A percentile compares a stretch with the other conserved stretches of the same genome.
Evolutionary conservation across 2,888 invertebrate genomes (phyloP).

Genomic region (Pyrgus malvae): DNA sequence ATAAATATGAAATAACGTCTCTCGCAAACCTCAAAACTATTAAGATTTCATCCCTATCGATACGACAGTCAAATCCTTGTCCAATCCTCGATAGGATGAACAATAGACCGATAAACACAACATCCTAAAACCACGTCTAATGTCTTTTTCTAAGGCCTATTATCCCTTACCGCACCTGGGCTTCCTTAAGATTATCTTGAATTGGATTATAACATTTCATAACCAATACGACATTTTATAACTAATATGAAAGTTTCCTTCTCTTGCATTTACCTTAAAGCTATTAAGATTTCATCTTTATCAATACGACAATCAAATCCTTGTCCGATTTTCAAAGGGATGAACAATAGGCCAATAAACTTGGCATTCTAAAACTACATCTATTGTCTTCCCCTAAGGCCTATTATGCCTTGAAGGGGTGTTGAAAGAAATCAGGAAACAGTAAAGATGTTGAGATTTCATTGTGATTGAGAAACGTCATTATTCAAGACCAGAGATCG

Average conservation of each 20-base stretch:
- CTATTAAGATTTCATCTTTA: slow-evolving; percentile 24
- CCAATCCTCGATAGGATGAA: slow-evolving; percentile 22
- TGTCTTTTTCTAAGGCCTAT: background rate
- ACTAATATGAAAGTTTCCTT: no score
- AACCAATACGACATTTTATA: no score
- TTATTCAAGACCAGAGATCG: slow-evolving; percentile 18
- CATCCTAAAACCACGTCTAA: slow-evolving; percentile 1
- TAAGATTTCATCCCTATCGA: slow-evolving; percentile 23
- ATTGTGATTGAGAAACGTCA: slow-evolving; percentile 24
- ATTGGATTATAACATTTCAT: no score
- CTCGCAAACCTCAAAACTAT: slow-evolving; percentile 16
- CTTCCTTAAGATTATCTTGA: no score
- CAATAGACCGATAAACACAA: slow-evolving; percentile 11
- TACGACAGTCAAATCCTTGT: slow-evolving; percentile 19
- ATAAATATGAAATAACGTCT: no score
- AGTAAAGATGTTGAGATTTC: slow-evolving; percentile 21
- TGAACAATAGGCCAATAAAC: slow-evolving; percentile 16
- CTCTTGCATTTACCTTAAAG: no score
- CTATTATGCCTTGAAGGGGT: background rate
- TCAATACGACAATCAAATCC: slow-evolving; percentile 19
- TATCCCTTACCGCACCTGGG: no score
- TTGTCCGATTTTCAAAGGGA: slow-evolving; percentile 20
- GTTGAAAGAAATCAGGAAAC: slow-evolving; percentile 25
- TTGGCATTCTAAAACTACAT: background rate
- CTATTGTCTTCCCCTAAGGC: slow-evolving; percentile 1